Conservation (phyloP, 2,113 vertebrate species). For the Apteryx mantelli region DNA sequence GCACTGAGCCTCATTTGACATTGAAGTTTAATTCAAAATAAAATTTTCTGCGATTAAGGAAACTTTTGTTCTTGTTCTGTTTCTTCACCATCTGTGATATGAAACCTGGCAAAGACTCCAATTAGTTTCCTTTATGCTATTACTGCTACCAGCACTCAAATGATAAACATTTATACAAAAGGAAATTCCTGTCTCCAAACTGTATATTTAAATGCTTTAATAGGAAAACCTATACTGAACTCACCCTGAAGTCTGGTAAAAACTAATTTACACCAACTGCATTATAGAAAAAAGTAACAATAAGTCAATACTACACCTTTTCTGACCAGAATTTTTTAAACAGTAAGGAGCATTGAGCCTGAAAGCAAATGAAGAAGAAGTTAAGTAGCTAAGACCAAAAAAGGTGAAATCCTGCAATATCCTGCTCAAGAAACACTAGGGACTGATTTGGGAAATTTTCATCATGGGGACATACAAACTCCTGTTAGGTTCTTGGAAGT, state of each 20-base stretch:
- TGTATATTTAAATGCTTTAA: not conserved
- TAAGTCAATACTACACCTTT: not conserved
- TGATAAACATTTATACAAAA: slow-evolving; percentile 28
- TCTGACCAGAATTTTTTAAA: not conserved
- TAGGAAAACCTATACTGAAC: not conserved
- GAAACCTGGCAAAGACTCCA: slow-evolving; percentile 52
- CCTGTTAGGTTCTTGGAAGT: rapidly evolving
- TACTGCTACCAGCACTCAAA: slow-evolving; percentile 39
- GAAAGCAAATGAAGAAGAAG: not conserved
- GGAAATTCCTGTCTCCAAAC: slow-evolving; percentile 20
- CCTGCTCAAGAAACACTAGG: not conserved
- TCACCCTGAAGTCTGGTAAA: not conserved
- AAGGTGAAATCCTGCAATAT: not conserved
- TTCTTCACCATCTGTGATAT: slow-evolving; percentile 62
- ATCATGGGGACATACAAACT: not conserved
- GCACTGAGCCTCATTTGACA: slow-evolving; percentile 26
- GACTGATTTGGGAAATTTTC: not conserved
- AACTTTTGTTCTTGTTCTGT: slow-evolving; percentile 66
- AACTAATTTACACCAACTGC: not conserved
- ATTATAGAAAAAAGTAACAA: not conserved
- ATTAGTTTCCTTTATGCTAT: slow-evolving; percentile 58
- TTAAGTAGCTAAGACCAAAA: not conserved
- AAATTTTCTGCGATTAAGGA: slow-evolving; percentile 40
- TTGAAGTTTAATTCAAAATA: slow-evolving; percentile 29
- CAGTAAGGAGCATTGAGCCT: not conserved